phyloP scores from a whole-genome alignment of 1,140 invertebrate species.

The Heliconius hewitsoni region DNA sequence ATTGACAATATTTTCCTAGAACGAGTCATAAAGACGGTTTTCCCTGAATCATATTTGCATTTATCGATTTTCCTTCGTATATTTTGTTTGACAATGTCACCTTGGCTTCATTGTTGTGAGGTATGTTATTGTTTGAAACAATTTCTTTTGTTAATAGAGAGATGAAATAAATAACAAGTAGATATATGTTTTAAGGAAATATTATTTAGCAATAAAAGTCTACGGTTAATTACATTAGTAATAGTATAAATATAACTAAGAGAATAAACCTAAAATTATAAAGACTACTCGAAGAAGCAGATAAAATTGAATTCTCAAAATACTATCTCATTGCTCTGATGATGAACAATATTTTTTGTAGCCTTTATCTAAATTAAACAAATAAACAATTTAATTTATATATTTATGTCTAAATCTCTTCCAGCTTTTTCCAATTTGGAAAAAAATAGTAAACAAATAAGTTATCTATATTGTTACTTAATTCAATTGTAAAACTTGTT shows the following conservation, averaged over 20 bases:
- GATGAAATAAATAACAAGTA: not conserved
- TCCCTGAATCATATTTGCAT: not conserved
- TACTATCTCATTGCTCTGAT: not conserved
- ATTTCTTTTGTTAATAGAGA: not conserved
- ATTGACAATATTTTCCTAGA: not conserved
- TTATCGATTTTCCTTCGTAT: not conserved
- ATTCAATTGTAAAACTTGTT: constrained; percentile 29
- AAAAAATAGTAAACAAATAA: not conserved
- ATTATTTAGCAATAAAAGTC: no score
- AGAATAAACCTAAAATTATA: no score
- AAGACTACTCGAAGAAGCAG: no score
- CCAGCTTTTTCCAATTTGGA: no score
- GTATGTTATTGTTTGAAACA: not conserved
- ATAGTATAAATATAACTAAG: no score
- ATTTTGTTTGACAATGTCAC: not conserved
- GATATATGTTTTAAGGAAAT: no score
- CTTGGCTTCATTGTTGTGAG: not conserved
- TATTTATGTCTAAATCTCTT: no score
- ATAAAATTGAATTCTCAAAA: no score
- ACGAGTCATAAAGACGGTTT: not conserved
- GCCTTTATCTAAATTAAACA: no score
- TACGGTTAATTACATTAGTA: no score
- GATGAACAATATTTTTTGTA: no score
- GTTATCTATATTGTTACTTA: not conserved
- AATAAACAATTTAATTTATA: no score